These are phyloP conservation scores for Psittacula derbiana DNA, from an alignment of 2,797 vertebrate genomes.

Conservation along the genomic window DNA sequence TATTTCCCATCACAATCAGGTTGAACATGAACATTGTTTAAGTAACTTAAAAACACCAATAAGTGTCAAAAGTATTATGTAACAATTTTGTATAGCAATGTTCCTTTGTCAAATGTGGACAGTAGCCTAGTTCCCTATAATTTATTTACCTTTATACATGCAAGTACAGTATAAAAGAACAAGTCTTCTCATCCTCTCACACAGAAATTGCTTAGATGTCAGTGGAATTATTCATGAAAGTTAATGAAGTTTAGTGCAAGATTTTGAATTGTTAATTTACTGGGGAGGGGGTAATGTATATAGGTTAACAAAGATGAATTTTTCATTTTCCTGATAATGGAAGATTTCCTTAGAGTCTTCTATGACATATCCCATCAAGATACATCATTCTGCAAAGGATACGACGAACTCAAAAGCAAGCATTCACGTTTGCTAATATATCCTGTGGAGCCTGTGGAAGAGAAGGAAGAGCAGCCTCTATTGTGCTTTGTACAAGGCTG, in stretches of 20 bases:
- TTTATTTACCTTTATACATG: constrained; percentile 16
- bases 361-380: constrained; percentile 26
- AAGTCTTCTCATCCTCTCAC: not conserved
- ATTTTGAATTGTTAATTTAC: constrained; percentile 57
- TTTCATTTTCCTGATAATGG: constrained; percentile 43
- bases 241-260: constrained; percentile 51
- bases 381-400: not conserved
- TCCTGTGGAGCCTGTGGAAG: not conserved
- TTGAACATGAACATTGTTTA: not conserved
- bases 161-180: not conserved
- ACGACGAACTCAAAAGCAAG: constrained; percentile 27
- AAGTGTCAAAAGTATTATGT: not conserved
- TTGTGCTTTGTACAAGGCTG: not conserved
- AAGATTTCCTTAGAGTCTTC: constrained; percentile 48
- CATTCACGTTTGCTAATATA: constrained; percentile 6
- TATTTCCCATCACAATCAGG: constrained; percentile 2
- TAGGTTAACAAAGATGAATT: constrained; percentile 34
- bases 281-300: not conserved
- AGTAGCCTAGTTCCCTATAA: not conserved
- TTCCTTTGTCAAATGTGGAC: not conserved
- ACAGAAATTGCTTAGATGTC: constrained; percentile 5
- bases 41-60: not conserved
- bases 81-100: not conserved
- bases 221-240: constrained; percentile 61
- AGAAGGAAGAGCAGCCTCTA: not conserved